phyloP scores from a whole-genome alignment of 2,113 vertebrate species.

The Baryphthengus martii region DNA sequence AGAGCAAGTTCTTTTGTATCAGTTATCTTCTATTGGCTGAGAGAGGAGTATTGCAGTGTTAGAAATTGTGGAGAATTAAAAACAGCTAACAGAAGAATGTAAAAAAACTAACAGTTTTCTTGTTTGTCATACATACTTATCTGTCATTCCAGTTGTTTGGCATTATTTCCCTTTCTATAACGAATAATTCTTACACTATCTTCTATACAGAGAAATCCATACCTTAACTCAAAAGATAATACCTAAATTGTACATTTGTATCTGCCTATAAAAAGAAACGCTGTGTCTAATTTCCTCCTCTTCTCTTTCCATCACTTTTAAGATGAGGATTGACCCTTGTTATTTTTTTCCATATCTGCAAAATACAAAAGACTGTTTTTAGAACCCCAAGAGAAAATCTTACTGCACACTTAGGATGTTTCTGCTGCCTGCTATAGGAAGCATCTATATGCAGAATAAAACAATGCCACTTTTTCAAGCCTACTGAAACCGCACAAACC shows the following conservation, averaged over 20 bases:
- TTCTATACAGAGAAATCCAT: not conserved
- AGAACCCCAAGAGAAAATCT: not conserved
- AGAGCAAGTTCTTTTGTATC: not conserved
- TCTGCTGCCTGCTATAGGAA: not conserved
- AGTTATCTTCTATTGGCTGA: not conserved
- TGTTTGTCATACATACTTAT: not conserved
- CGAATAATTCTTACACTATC: not conserved
- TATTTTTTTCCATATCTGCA: not conserved
- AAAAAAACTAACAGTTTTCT: not conserved
- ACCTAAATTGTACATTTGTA: not conserved
- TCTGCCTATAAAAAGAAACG: not conserved
- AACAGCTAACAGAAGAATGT: not conserved
- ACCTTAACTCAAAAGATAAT: not conserved
- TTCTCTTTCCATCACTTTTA: not conserved
- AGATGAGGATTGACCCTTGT: not conserved
- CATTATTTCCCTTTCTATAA: not conserved
- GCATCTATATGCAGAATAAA: constrained; percentile 9
- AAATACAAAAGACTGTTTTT: not conserved
- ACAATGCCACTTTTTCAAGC: not conserved
- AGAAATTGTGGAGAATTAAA: not conserved
- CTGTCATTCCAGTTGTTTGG: not conserved
- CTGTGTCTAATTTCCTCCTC: not conserved
- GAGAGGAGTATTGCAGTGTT: not conserved
- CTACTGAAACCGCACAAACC: not conserved
- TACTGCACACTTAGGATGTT: not conserved